Conservation (phyloP, 2,888 invertebrate species). For the Macroteleia sp. region DNA sequence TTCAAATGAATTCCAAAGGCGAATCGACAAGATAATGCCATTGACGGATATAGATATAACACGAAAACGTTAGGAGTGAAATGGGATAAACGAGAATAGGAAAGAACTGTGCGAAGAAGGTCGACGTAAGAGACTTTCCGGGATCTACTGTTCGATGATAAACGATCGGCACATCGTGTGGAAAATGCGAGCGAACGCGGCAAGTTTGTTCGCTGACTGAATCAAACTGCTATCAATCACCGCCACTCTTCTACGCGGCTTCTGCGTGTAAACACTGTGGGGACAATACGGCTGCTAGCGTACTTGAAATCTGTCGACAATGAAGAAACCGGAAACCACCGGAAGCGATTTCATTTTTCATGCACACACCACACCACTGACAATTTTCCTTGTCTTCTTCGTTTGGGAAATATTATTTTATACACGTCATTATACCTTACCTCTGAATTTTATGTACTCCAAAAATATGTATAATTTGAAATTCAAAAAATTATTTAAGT, state of each 20-base stretch:
- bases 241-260: slow-evolving; percentile 58
- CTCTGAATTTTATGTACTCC: too few relatives aligned
- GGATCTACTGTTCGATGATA: slow-evolving; percentile 72
- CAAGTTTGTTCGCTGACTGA: slow-evolving; percentile 74
- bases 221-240: slow-evolving; percentile 81
- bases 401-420: too few relatives aligned
- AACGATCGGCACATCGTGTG: slow-evolving; percentile 77
- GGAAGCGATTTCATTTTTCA: slow-evolving; percentile 42
- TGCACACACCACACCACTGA: background rate
- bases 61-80: background rate
- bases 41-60: slow-evolving; percentile 43
- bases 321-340: slow-evolving; percentile 34
- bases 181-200: slow-evolving; percentile 76
- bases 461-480: too few relatives aligned
- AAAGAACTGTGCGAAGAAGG: slow-evolving; percentile 29
- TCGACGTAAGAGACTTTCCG: slow-evolving; percentile 37
- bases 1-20: slow-evolving; percentile 21
- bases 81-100: slow-evolving; percentile 13
- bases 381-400: too few relatives aligned
- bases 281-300: slow-evolving; percentile 36
- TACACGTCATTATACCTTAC: too few relatives aligned
- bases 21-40: slow-evolving; percentile 32
- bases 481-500: too few relatives aligned
- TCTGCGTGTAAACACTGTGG: slow-evolving; percentile 64
- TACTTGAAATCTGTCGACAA: slow-evolving; percentile 43